Conservation (phyloP, 2,888 invertebrate species). For the Chloroclystis v-ata region DNA sequence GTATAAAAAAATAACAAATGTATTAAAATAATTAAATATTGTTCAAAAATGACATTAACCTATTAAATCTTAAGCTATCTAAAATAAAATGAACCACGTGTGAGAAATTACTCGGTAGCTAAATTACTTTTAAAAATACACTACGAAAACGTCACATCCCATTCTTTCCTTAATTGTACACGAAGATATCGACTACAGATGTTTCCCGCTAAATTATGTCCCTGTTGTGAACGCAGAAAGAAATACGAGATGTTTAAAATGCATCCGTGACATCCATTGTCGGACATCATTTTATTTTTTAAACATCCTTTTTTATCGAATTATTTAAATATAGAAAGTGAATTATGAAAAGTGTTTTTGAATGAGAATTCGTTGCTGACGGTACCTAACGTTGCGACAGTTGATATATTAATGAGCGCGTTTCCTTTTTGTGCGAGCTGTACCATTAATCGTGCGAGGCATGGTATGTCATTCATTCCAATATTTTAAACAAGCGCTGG, state of each 20-base stretch:
- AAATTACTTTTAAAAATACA: constrained; percentile 69
- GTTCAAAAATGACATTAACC: not conserved
- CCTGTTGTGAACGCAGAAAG: constrained; percentile 61
- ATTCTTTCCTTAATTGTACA: constrained; percentile 70
- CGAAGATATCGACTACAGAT: constrained; percentile 74
- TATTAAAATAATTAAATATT: too few relatives aligned
- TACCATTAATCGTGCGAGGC: constrained; percentile 74
- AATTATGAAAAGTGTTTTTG: constrained; percentile 46
- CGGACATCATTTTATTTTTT: constrained; percentile 35
- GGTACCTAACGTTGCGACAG: constrained; percentile 70
- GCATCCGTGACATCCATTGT: constrained; percentile 48
- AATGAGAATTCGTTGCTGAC: constrained; percentile 44
- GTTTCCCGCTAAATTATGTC: constrained; percentile 63
- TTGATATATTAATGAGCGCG: constrained; percentile 77
- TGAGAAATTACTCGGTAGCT: constrained; percentile 44
- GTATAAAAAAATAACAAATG: too few relatives aligned
- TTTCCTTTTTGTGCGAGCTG: constrained; percentile 71
- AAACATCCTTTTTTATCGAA: constrained; percentile 9
- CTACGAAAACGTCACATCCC: constrained; percentile 58
- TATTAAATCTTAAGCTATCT: too few relatives aligned
- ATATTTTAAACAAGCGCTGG: constrained; percentile 72
- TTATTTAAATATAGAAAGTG: constrained; percentile 36
- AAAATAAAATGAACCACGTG: constrained; percentile 32
- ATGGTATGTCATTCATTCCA: constrained; percentile 78
- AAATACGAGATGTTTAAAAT: constrained; percentile 65